These are phyloP conservation scores for Enteromius thamalakanensis DNA, from an alignment of 2,797 vertebrate genomes.

Conservation along the genomic window DNA sequence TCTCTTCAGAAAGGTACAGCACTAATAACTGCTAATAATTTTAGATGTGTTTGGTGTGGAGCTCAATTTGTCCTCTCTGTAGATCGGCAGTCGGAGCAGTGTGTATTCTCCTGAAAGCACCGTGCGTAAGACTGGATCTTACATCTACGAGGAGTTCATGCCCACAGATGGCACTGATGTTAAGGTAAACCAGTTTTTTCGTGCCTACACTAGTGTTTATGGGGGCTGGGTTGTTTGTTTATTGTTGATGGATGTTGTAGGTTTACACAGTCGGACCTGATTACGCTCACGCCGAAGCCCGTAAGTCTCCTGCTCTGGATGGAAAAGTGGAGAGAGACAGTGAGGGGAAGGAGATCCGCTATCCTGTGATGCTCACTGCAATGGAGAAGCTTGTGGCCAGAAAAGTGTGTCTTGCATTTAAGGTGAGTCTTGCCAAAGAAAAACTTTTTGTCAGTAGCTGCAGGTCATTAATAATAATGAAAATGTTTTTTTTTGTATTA, in stretches of 20 bases:
- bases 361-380: slow-evolving; percentile 95
- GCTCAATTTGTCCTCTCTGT: slow-evolving; percentile 21
- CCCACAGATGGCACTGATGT: slow-evolving; percentile 97
- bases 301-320: slow-evolving; percentile 94
- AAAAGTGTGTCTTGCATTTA: slow-evolving; percentile 96
- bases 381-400: slow-evolving; percentile 97
- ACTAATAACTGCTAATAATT: not conserved
- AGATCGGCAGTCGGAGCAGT: slow-evolving; percentile 97
- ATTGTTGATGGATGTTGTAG: slow-evolving; percentile 63
- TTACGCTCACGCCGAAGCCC: slow-evolving; percentile 95
- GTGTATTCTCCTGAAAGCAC: slow-evolving; percentile 96
- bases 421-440: slow-evolving; percentile 71
- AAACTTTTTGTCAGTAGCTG: not conserved
- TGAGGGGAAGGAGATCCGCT: slow-evolving; percentile 95
- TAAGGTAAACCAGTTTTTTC: slow-evolving; percentile 79
- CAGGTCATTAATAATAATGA: not conserved
- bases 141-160: slow-evolving; percentile 99
- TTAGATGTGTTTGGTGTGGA: not conserved
- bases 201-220: not conserved
- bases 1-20: slow-evolving; percentile 93
- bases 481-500: not conserved
- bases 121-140: slow-evolving; percentile 94
- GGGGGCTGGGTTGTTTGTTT: not conserved
- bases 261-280: slow-evolving; percentile 96
- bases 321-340: slow-evolving; percentile 96